Base-by-base conservation (phyloP, 2,888 invertebrate species). In the Ptychoptera contaminata region DNA sequence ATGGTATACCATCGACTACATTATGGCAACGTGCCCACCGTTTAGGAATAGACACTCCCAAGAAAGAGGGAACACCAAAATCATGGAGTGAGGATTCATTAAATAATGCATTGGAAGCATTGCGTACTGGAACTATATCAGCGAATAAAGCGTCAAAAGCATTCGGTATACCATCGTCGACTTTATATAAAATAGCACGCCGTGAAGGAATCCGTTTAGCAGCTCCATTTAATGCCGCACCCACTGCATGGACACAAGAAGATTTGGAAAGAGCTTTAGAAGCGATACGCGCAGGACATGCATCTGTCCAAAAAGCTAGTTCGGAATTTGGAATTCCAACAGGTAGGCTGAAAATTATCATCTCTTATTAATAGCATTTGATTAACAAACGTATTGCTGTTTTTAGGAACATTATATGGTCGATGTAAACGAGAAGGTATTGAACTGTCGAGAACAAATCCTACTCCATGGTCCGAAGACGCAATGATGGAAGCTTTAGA, bases 401-500 rank as follows among this genome's bases (percentile, higher is more conserved):
- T 56, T 56, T 42, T 61, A 76, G 76, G 90, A 14, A 90, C 90
- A 10, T 67, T 90, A 14, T 90, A 90, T 57, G 90, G 90, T 2
- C 72, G 88, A 54, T 90, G 90, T 63, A 88, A 90, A 58, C 71
- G 87, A 41, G 90, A 90, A 62, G 88, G 90, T 40, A 90, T 90
- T 54, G 90, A 88, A 63, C 67, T 90, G 52, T 86, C 86, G 7
- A 76, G 88, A 53, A 84, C 85, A 45, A 86, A 85, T 68, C 86
- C 87, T n/a, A 86, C 88, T 38, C 88, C 88, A 9, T 90, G 90
- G 90, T 85, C 87, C n/a, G 88, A 88, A 60, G 86, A 84, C 59
- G 87, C 87, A 29, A 88, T 90, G 88, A 82, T 82, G 16, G 87
- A 88, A 63, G 90, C 90, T 16, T 69, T 90, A 38, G 87, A 88